Evolutionary conservation across 2,888 invertebrate species (phyloP), one percentile per base, ranked within the genome.

Genomic region (Nemoura dubitans): DNA sequence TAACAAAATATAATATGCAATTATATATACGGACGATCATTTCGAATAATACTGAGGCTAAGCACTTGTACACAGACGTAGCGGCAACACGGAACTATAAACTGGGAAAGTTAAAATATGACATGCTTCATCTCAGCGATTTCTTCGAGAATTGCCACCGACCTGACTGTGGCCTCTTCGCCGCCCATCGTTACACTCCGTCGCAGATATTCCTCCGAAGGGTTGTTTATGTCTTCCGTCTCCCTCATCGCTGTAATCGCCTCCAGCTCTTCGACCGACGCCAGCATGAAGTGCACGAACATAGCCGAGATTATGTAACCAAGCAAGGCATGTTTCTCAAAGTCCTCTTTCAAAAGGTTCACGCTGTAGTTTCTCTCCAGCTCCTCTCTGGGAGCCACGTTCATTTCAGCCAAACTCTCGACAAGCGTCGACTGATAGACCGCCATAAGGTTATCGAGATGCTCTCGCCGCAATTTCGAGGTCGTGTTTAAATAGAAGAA

Each of bases 401-500:
- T 84, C 27, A 43, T 36, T 76, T 85, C 86, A 2, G 29, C 43
- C 29, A 87, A 78, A 30, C 81, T 59, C 14, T 85, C 82, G 28
- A 86, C 77, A n/a, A 87, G 76, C n/a, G 85, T 86, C 14, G 10
- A 3, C 28, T 86, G 86, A 36, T 92, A 92, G 7, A 89, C 87
- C 76, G 88, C 88, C 42, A 90, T 89, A 0, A 91, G 87, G 6
- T 89, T 88, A 21, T 90, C 88, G 87, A 89, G 86, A 84, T 90
- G 89, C 0, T 89, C 80, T 0, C 89, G 86, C 0, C 91, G 89
- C 0, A 90, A 86, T 27, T 90, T 42, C 0, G 89, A 88, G 0
- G 89, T 90, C 0, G 91, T 90, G 76, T 91, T 91, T 86, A 91
- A 90, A 86, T 90, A 90, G 1, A 92, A 89, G 85, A 91, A 90